Evolutionary conservation across 2,113 vertebrate species (phyloP), one percentile per base, ranked within the genome.

Genomic region (Otis tarda): DNA sequence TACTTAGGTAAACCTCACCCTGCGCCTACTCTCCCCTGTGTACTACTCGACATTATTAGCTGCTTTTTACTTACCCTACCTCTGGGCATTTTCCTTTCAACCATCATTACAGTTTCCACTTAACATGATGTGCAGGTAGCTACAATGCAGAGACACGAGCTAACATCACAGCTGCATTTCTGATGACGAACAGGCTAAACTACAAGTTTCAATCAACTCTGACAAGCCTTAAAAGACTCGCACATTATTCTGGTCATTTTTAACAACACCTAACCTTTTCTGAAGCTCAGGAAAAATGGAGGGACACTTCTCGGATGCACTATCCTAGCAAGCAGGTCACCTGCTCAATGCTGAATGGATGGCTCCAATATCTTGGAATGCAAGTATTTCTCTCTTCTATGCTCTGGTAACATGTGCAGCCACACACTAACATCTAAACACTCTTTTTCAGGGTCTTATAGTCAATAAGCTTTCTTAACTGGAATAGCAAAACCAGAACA

Each of bases 1-100:
- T 0, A 0, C 31, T 65, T 80, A 1, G 1, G 14, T 57, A 85
- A 80, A 24, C 9, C 12, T 77, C 8, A 14, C 20, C 28, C 4
- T 3, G 0, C 20, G 53, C 31, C 45, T 53, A 3, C 39, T 57
- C 77, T 39, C 23, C 41, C 57, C n/a, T 41, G 15, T 31, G 4
- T 18, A 31, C n/a, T 45, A 45, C 35, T 6, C 49, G 28, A 49
- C 22, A 35, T 37, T 9, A 43, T 41, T 9, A 57, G 59, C 12
- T 33, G 16, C 23, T 70, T 47, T 41, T 39, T 41, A 75, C 19
- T 73, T 41, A 43, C 17, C 14, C 79, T 25, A 60, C 39, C 63
- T 56, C 25, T 33, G 74, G 9, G 22, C 52, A 59, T 33, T 39
- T 78, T 63, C 41, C 47, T 89, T 74, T 43, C 50, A 74, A 65